phyloP scores from a whole-genome alignment of 2,888 invertebrate species.

The Pammene aurita region DNA sequence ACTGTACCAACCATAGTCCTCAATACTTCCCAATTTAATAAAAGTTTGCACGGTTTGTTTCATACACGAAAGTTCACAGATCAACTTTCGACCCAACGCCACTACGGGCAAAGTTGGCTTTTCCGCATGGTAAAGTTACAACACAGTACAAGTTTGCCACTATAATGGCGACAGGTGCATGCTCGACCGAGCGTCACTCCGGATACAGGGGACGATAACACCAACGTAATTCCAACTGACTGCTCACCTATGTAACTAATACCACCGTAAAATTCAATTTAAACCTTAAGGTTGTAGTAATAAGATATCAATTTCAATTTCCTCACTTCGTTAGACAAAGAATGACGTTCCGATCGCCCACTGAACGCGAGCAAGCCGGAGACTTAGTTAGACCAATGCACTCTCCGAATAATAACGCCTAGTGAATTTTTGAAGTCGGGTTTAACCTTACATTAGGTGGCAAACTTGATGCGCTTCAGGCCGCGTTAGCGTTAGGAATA shows the following conservation, averaged over 20 bases:
- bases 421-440: neutral
- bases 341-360: neutral
- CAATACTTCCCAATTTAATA: constrained; percentile 7
- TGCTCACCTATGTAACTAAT: constrained; percentile 49
- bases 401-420: too few relatives aligned
- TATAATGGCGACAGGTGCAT: constrained; percentile 74
- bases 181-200: constrained; percentile 63
- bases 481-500: neutral
- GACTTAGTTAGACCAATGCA: neutral
- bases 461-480: neutral
- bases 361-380: neutral
- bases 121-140: constrained; percentile 44
- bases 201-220: constrained; percentile 56
- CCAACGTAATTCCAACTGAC: constrained; percentile 58
- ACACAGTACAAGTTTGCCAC: constrained; percentile 42
- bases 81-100: constrained; percentile 17
- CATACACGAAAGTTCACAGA: constrained; percentile 1
- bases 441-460: neutral
- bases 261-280: constrained; percentile 31
- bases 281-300: constrained; percentile 42
- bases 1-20: neutral
- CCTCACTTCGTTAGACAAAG: neutral
- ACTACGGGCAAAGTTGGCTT: constrained; percentile 21
- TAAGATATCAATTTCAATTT: constrained; percentile 27
- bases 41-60: constrained; percentile 25